Evolutionary conservation across 2,113 vertebrate species (phyloP).

Genomic region (Heterocephalus glaber): DNA sequence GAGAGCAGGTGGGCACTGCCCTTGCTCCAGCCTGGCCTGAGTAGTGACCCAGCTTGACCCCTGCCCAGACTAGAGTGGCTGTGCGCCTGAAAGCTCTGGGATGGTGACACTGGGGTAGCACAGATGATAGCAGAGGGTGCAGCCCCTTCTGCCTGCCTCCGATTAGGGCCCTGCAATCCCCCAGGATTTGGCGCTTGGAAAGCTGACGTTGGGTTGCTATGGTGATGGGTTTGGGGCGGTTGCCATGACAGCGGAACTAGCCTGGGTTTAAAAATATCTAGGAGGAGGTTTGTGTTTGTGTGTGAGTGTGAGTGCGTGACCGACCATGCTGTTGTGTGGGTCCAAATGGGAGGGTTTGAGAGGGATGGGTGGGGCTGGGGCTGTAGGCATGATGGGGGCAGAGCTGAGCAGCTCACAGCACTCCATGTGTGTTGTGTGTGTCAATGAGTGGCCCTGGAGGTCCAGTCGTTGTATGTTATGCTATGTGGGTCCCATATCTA

Average conservation of each 20-base stretch:
- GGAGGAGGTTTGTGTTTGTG: conserved; percentile 81
- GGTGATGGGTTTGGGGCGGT: conserved; percentile 82
- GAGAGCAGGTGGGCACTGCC: background rate
- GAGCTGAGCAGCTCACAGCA: background rate
- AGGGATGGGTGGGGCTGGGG: background rate
- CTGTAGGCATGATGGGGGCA: background rate
- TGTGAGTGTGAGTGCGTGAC: conserved; percentile 81
- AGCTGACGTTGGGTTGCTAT: conserved; percentile 83
- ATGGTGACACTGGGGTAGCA: conserved; percentile 74
- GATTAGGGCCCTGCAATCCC: conserved; percentile 77
- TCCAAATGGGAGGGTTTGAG: conserved; percentile 58
- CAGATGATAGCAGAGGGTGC: conserved; percentile 53
- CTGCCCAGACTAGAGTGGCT: background rate
- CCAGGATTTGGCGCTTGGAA: conserved; percentile 79
- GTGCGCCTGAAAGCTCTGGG: background rate
- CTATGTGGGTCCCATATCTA: background rate
- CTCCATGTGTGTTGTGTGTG: background rate
- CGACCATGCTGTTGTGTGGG: conserved; percentile 72
- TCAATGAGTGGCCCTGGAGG: background rate
- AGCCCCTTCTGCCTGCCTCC: conserved; percentile 58
- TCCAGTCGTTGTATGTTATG: background rate
- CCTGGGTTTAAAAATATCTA: conserved; percentile 83
- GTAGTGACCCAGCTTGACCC: background rate
- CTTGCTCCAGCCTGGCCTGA: background rate
- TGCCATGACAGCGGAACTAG: conserved; percentile 81